Percentiles rank a stretch among this genome's conserved stretches.
Conservation (phyloP, 2,888 invertebrate species). For the Nyleta sp. region DNA sequence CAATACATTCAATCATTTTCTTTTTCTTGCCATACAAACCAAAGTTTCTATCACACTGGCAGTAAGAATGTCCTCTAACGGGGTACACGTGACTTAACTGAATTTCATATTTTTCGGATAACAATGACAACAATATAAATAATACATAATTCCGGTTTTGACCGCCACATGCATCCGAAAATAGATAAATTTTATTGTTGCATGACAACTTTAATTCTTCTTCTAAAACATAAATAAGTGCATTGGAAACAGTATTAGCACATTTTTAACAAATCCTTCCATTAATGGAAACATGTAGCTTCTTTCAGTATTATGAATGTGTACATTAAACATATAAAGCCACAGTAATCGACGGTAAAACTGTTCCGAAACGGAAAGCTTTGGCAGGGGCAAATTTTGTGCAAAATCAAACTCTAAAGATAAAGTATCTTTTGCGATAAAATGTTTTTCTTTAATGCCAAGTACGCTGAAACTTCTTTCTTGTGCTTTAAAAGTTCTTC, state of each 20-base stretch:
- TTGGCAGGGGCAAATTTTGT: conserved; percentile 42
- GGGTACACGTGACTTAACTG: not conserved
- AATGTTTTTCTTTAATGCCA: conserved; percentile 24
- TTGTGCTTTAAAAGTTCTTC: not conserved
- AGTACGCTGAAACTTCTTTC: too few relatives aligned
- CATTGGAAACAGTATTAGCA: conserved; percentile 34
- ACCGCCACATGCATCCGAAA: conserved; percentile 31
- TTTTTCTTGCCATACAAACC: not conserved
- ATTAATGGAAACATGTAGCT: conserved; percentile 51
- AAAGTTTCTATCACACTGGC: not conserved
- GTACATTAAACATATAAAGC: conserved; percentile 50
- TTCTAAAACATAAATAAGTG: not conserved
- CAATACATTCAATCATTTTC: conserved; percentile 20
- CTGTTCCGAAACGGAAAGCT: conserved; percentile 36
- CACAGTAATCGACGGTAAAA: conserved; percentile 42
- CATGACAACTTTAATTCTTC: conserved; percentile 14
- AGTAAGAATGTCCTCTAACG: not conserved
- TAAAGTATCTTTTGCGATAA: conserved; percentile 11
- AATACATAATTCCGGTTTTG: conserved; percentile 19
- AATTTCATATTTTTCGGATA: not conserved
- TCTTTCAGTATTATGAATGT: conserved; percentile 41
- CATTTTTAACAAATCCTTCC: conserved; percentile 52
- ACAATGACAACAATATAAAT: not conserved
- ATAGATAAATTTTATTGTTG: conserved; percentile 19
- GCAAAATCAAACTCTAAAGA: conserved; percentile 44